These are phyloP conservation scores for Heterodera carotae DNA, from an alignment of 1,140 invertebrate genomes.

Conservation along the genomic window DNA sequence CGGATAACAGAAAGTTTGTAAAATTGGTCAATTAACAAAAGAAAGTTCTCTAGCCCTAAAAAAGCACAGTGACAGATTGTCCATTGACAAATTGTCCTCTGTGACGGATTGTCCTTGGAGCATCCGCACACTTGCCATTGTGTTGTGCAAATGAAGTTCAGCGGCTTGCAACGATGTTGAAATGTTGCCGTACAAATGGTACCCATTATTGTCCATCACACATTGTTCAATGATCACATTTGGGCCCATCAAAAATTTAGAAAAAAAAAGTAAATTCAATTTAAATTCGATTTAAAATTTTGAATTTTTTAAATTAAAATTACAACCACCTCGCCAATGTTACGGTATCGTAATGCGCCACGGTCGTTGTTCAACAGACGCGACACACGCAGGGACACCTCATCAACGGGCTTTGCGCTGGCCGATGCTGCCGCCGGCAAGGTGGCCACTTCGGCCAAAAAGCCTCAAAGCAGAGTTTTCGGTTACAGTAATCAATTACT, in stretches of 20 bases:
- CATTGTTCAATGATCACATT: slow-evolving; percentile 84
- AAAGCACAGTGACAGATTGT: too few relatives aligned
- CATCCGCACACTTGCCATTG: too few relatives aligned
- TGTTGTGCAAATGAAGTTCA: slow-evolving; percentile 88
- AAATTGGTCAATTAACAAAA: too few relatives aligned
- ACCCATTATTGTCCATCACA: slow-evolving; percentile 82
- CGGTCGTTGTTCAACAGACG: slow-evolving; percentile 80
- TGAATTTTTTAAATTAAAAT: neutral
- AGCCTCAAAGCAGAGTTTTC: too few relatives aligned
- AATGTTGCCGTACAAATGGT: slow-evolving; percentile 91
- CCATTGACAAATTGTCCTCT: too few relatives aligned
- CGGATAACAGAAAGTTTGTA: too few relatives aligned
- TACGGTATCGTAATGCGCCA: slow-evolving; percentile 76
- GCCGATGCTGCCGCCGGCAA: slow-evolving; percentile 86
- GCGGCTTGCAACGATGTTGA: slow-evolving; percentile 82
- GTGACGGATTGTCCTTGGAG: too few relatives aligned
- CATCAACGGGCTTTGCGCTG: slow-evolving; percentile 76
- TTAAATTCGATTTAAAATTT: neutral
- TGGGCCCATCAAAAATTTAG: slow-evolving; percentile 76
- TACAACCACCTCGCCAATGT: slow-evolving; percentile 77
- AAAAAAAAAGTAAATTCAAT: neutral
- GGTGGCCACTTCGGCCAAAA: slow-evolving; percentile 93
- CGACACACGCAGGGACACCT: slow-evolving; percentile 86
- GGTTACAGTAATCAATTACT: too few relatives aligned
- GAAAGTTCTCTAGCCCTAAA: too few relatives aligned